These are phyloP conservation scores for Sceliomorpha sp. DNA, from an alignment of 2,888 invertebrate species.

Conservation along the genomic window DNA sequence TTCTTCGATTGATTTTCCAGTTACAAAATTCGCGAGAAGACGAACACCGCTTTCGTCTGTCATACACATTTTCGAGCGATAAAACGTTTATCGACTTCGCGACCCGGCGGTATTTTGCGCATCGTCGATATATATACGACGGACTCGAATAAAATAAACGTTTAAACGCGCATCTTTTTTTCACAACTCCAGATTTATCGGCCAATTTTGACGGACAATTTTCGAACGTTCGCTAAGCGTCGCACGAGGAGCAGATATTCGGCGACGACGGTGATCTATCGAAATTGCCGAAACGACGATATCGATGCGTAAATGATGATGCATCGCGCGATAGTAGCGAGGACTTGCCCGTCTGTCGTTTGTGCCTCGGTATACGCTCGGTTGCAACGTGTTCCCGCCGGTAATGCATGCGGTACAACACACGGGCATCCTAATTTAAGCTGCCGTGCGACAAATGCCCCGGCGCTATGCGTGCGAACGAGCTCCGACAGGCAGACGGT, in stretches of 20 bases:
- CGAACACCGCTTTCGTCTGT: conserved; percentile 26
- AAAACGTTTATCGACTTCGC: neutral
- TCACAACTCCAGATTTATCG: too few species aligned
- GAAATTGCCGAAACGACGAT: too few species aligned
- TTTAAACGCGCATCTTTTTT: too few species aligned
- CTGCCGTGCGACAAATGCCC: conserved; percentile 21
- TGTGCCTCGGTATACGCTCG: neutral
- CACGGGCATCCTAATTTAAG: conserved; percentile 32
- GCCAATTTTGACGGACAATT: too few species aligned
- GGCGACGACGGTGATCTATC: too few species aligned
- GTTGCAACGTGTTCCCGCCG: conserved; percentile 3
- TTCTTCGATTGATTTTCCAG: conserved; percentile 47
- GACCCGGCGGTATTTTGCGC: too few species aligned
- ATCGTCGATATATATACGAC: too few species aligned
- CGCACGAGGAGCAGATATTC: too few species aligned
- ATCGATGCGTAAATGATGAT: too few species aligned
- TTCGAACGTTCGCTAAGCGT: too few species aligned
- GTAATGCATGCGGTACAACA: neutral
- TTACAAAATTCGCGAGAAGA: conserved; percentile 38
- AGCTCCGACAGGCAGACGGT: conserved; percentile 23
- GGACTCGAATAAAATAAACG: too few species aligned
- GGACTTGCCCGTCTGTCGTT: neutral
- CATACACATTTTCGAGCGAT: conserved; percentile 11
- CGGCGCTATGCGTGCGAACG: conserved; percentile 28
- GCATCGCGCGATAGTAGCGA: too few species aligned